phyloP scores from a whole-genome alignment of 2,113 vertebrate genomes.

The Myotis lucifugus region DNA sequence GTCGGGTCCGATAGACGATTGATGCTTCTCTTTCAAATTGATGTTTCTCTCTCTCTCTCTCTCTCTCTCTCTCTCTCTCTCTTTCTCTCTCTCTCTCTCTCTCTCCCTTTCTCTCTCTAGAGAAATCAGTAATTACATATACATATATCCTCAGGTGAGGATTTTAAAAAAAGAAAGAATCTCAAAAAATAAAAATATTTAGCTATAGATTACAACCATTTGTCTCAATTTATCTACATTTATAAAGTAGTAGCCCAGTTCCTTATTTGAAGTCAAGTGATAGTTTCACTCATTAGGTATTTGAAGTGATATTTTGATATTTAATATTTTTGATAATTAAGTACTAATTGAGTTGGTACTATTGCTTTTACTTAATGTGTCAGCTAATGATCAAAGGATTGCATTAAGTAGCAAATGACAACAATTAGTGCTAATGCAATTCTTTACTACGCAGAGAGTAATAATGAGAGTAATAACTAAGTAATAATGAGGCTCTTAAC shows the following conservation, averaged over 20 bases:
- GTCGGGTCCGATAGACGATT: neutral
- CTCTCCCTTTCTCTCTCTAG: neutral
- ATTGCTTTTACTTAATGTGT: neutral
- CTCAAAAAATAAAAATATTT: neutral
- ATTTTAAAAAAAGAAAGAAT: neutral
- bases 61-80: too few species aligned
- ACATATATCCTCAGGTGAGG: neutral
- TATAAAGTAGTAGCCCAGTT: neutral
- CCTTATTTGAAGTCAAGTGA: neutral
- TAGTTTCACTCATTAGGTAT: neutral
- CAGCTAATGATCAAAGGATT: neutral
- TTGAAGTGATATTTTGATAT: neutral
- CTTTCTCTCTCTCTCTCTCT: neutral
- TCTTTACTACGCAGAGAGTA: neutral
- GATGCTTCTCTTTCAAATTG: neutral
- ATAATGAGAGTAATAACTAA: neutral
- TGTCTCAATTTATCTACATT: neutral
- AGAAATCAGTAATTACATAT: neutral
- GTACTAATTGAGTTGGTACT: neutral
- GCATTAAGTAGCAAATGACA: neutral
- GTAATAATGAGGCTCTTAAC: neutral
- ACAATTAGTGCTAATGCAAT: neutral
- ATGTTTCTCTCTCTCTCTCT: neutral
- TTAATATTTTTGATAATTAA: neutral
- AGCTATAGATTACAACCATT: neutral